A percentile compares a stretch with the other conserved stretches of the same genome.
These are phyloP conservation scores for Brachystomella parvula DNA, from an alignment of 1,140 invertebrate species.

Conservation along the genomic window DNA sequence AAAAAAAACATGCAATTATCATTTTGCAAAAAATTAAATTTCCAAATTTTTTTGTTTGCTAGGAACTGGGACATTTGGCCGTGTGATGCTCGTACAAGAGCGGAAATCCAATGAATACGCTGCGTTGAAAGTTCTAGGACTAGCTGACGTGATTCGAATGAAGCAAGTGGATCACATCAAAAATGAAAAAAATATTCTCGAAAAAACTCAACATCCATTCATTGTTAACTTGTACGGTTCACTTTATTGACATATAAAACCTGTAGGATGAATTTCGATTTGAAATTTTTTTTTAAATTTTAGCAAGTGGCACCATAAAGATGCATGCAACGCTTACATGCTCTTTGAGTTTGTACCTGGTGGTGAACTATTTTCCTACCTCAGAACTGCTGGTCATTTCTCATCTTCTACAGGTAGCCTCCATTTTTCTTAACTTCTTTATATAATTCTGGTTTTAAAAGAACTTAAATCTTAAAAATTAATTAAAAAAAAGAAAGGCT, in stretches of 20 bases:
- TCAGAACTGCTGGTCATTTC: slow-evolving; percentile 82
- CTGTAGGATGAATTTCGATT: not conserved
- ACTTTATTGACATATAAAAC: not conserved
- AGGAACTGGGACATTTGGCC: slow-evolving; percentile 91
- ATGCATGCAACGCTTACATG: slow-evolving; percentile 85
- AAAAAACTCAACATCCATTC: slow-evolving; percentile 75
- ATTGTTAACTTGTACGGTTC: slow-evolving; percentile 86
- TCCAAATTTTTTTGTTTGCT: no score
- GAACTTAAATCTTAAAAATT: not conserved
- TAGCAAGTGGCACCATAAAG: slow-evolving; percentile 84
- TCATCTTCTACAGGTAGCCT: slow-evolving; percentile 70
- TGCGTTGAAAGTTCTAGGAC: slow-evolving; percentile 76
- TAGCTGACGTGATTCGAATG: slow-evolving; percentile 80
- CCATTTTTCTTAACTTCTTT: no score
- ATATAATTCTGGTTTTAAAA: not conserved
- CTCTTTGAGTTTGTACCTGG: slow-evolving; percentile 90
- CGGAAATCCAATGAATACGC: slow-evolving; percentile 66
- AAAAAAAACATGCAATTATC: no score
- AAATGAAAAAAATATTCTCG: slow-evolving; percentile 83
- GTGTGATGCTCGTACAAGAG: slow-evolving; percentile 77
- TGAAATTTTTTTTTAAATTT: slow-evolving; percentile 39
- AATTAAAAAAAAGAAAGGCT: not conserved
- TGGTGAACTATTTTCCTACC: slow-evolving; percentile 90
- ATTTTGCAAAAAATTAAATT: no score
- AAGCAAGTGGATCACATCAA: slow-evolving; percentile 92